Evolutionary conservation across 2,797 vertebrate species (phyloP).

Genomic region (Chelmon rostratus): DNA sequence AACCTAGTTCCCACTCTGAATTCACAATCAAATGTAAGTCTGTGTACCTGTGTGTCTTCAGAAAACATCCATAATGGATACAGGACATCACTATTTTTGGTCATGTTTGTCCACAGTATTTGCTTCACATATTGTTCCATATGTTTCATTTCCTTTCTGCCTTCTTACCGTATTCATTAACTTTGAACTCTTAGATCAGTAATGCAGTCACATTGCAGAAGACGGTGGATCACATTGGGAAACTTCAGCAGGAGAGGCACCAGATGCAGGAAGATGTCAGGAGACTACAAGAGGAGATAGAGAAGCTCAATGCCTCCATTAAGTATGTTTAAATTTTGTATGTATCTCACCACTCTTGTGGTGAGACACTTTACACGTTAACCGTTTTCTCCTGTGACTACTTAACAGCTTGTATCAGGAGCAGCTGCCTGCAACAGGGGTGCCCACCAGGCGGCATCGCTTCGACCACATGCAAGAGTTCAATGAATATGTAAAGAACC

Average conservation of each 20-base stretch:
- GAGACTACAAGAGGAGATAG: conserved; percentile 94
- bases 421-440: conserved; percentile 94
- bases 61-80: not conserved
- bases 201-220: conserved; percentile 95
- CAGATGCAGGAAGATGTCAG: conserved; percentile 93
- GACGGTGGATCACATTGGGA: conserved; percentile 95
- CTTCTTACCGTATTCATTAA: conserved; percentile 7
- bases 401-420: conserved; percentile 90
- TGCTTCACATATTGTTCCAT: not conserved
- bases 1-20: conserved; percentile 90
- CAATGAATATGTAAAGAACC: conserved; percentile 92
- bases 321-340: conserved; percentile 81
- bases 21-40: conserved; percentile 88
- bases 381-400: conserved; percentile 5
- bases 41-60: not conserved
- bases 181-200: conserved; percentile 86
- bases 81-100: not conserved
- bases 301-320: conserved; percentile 95
- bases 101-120: not conserved
- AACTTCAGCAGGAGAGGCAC: conserved; percentile 95
- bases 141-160: not conserved
- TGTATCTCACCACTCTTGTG: not conserved
- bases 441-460: conserved; percentile 86
- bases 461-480: conserved; percentile 92
- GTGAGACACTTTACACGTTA: not conserved